Base-by-base conservation (phyloP, 2,113 vertebrate genomes). In the Phocoena sinus region DNA sequence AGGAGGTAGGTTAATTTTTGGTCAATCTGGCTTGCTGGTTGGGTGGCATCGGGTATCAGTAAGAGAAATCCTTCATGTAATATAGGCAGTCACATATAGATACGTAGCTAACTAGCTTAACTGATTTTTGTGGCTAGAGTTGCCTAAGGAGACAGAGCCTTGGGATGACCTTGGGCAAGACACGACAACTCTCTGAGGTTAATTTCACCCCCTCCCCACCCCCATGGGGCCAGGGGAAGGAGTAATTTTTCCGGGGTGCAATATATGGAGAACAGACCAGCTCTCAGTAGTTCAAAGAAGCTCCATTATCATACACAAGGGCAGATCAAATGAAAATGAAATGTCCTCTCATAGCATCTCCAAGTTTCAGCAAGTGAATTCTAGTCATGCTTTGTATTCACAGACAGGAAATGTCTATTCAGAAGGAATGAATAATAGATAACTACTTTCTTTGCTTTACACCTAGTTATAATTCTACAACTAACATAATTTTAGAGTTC, bases 391-490 rank as follows among this genome's bases (percentile, higher is more conserved):
- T 97, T 96, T 98, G 96, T 97, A 92, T 97, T 96, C 96, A 96
- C 89, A 98, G 97, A 96, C 96, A 98, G 97, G 91, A 97, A 96
- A 97, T 93, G 56, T 96, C 97, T 97, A 82, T 97, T 96, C 96
- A 96, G 97, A 96, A 89, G 65, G 91, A 97, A 98, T 98, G 96
- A 98, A 98, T 98, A 98, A 98, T 98, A 98, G 97, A 98, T 98
- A 97, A 92, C 95, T 95, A 97, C 96, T 97, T 97, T 97, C 98
- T 98, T 98, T 98, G 96, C 97, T 98, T 97, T 97, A 97, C 14
- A 96, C 81, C 97, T 98, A 96, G 97, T 98, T 97, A 98, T 97
- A 97, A 98, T 98, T 97, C 97, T 96, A 98, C 90, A 97, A 97
- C 95, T 97, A 98, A 96, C 95, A 77, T 89, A 91, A 95, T 96